Evolutionary conservation across 1,140 invertebrate genomes (phyloP).

Genomic region (Dysdera silvatica): DNA sequence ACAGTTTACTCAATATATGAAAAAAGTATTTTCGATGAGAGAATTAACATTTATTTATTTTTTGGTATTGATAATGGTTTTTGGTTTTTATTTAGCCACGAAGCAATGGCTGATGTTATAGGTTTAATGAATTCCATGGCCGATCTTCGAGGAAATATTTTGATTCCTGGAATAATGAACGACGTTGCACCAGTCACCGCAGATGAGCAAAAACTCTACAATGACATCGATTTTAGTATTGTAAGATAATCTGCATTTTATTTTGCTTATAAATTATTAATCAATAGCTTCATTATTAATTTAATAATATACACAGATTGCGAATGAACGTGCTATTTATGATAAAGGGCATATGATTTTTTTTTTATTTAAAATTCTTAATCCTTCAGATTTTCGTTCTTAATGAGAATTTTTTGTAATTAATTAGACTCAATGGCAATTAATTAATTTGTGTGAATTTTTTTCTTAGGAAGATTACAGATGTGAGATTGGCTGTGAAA

Average conservation of each 20-base stretch:
- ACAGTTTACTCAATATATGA: not conserved
- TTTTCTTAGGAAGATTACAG: slow-evolving; percentile 58
- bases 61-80: not conserved
- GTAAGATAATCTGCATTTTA: slow-evolving; percentile 35
- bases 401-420: no score
- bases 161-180: slow-evolving; percentile 69
- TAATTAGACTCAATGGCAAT: no score
- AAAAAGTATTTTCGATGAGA: no score
- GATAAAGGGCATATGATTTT: no score
- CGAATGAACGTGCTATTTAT: no score
- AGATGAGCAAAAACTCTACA: slow-evolving; percentile 69
- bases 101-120: slow-evolving; percentile 82
- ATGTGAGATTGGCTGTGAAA: slow-evolving; percentile 55
- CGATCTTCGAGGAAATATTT: slow-evolving; percentile 73
- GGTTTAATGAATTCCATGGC: slow-evolving; percentile 73
- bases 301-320: no score
- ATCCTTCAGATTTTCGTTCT: no score
- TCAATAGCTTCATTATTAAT: no score
- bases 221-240: slow-evolving; percentile 81
- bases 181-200: slow-evolving; percentile 64
- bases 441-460: not conserved
- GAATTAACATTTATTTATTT: no score
- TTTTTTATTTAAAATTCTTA: no score
- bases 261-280: no score
- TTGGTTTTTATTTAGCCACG: slow-evolving; percentile 48